Base-by-base conservation (phyloP, 2,113 vertebrate species). In the Pluvialis apricaria region DNA sequence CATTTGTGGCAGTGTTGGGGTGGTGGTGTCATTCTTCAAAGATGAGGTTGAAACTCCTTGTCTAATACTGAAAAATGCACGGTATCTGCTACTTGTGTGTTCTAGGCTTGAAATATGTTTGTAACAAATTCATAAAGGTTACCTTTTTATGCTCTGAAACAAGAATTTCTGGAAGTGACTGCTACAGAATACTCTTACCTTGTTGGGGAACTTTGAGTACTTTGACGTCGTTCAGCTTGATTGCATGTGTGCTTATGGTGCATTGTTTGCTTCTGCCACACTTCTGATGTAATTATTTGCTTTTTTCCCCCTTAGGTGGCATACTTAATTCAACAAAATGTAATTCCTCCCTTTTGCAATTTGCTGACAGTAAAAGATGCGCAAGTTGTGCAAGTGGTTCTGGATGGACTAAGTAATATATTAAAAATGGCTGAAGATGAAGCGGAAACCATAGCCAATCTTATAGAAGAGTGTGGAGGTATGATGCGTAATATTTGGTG, bases 361-460 rank as follows among this genome's bases (percentile, higher is more conserved):
- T 98, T 99, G 97, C 98, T 99, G 97, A 99, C 98, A 55, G 99
- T 99, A 97, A 99, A 99, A 98, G 99, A 99, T 38, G 99, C 99
- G 61, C 99, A 99, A 94, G 99, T 99, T 80, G 99, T 99, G 82
- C 99, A 99, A 96, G 99, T 99, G 57, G 99, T 99, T 91, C 98
- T 99, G 58, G 99, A 99, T 70, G 99, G 99, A 88, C 98, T 99
- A 97, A 99, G 99, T 99, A 99, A 99, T 98, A 99, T 99, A 98
- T 98, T 99, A 90, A 99, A 99, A 98, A 99, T 99, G 99, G 99
- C 99, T 45, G 99, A 99, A 89, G 99, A 99, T 38, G 99, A 99
- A 97, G 99, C 99, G 4, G 99, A 99, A 98, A 99, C 98, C 77
- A 99, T 99, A 95, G 99, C 99, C 97, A 99, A 99, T 92, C 99